Base-by-base conservation (phyloP, 2,888 invertebrate genomes). In the Campoplex capitator region DNA sequence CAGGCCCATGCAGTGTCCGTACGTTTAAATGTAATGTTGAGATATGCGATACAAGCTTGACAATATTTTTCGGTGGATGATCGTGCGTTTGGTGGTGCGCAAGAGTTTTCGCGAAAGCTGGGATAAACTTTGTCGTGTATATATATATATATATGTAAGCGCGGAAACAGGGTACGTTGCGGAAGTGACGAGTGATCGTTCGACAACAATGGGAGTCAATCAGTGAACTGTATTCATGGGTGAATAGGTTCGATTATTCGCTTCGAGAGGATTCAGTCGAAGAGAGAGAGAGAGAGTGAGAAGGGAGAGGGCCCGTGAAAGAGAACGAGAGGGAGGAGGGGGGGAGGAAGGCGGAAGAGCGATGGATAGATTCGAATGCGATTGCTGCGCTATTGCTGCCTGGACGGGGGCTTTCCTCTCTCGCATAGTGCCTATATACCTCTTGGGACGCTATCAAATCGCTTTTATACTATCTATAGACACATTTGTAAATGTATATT, bases 161-260 rank as follows among this genome's bases (percentile, higher is more conserved):
- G 91, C 78, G 80, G 58, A 80, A 80, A 71, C 80, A 62, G 79
- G 83, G 89, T 90, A 88, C 89, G 86, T 90, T 87, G 90, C 91
- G 91, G 91, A 92, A 92, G 90, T 91, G 93, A 91, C 90, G 92
- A 92, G 90, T 92, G 92, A 93, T 92, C 91, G 91, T 90, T 89
- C 90, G 89, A 88, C 90, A 92, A 94, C 93, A 93, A 93, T 94
- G 91, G 93, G 89, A 92, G 92, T 93, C 94, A 94, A 93, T 94
- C 93, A 93, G 92, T 83, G 90, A 90, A 89, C 91, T 90, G 92
- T 91, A 92, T 91, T 92, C 91, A 91, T 85, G 89, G 90, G 89
- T 90, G 92, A 93, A 93, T 92, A 91, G 93, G 91, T 91, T 91
- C 92, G 92, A 93, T 93, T 93, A 93, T 93, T 90, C 91, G 90